These are phyloP conservation scores for Columba livia DNA, from an alignment of 2,113 vertebrate species.

Conservation along the genomic window DNA sequence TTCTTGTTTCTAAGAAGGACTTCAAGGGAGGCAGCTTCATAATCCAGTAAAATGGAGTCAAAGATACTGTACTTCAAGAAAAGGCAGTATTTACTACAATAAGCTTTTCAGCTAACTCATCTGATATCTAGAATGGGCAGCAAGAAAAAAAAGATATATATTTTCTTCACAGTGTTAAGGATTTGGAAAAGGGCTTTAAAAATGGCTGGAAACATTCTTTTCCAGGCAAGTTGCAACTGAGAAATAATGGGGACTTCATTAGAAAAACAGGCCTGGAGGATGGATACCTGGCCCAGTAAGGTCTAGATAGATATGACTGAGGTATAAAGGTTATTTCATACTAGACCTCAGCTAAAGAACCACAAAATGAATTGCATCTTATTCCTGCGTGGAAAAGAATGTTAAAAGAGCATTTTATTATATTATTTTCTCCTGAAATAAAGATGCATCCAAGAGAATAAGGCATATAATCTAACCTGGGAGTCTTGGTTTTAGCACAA, in stretches of 20 bases:
- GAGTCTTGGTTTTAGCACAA: not conserved
- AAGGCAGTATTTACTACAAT: not conserved
- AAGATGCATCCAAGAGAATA: not conserved
- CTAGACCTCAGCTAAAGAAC: not conserved
- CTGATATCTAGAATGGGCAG: not conserved
- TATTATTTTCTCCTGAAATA: not conserved
- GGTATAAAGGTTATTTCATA: not conserved
- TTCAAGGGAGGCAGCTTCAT: not conserved
- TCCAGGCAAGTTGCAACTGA: not conserved
- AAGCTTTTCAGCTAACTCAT: not conserved
- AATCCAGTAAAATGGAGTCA: not conserved
- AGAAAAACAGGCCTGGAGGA: not conserved
- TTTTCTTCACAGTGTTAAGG: not conserved
- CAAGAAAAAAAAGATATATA: not conserved
- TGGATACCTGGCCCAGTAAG: not conserved
- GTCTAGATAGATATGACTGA: not conserved
- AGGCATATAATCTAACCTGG: not conserved
- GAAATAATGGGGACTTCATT: not conserved
- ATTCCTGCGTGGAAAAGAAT: not conserved
- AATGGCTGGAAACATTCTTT: not conserved
- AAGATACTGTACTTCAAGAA: not conserved
- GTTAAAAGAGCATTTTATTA: not conserved
- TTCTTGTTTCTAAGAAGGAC: not conserved
- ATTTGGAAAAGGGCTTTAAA: not conserved
- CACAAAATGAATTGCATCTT: not conserved